phyloP scores from a whole-genome alignment of 2,113 vertebrate species.

The Halcyon senegalensis region DNA sequence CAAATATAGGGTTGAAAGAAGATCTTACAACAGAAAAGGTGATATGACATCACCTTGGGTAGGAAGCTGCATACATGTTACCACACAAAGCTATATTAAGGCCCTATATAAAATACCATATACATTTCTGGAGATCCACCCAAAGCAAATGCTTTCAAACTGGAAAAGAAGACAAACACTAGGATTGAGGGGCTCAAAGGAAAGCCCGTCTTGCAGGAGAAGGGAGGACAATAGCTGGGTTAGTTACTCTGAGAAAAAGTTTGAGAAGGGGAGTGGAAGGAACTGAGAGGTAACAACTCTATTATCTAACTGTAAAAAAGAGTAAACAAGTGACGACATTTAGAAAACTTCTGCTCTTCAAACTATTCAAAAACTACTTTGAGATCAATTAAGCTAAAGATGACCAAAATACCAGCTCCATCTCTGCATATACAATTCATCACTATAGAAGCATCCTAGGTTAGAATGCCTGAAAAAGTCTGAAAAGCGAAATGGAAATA shows the following conservation, averaged over 20 bases:
- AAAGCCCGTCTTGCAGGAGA: background rate
- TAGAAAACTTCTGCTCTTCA: background rate
- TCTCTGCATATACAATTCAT: background rate
- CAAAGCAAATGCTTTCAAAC: background rate
- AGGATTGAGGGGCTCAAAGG: background rate
- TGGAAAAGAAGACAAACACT: background rate
- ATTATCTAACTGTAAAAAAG: background rate
- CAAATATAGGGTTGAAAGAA: background rate
- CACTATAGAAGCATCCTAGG: background rate
- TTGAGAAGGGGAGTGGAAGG: background rate
- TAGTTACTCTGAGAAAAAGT: background rate
- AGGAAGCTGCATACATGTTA: background rate
- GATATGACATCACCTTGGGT: background rate
- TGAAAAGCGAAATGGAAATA: background rate
- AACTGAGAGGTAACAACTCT: background rate
- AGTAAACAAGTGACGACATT: background rate
- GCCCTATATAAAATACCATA: background rate
- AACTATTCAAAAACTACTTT: background rate
- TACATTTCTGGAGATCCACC: background rate
- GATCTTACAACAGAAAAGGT: background rate
- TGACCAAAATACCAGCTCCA: background rate
- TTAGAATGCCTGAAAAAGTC: background rate
- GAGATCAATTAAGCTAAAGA: background rate
- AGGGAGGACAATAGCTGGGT: background rate
- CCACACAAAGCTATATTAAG: background rate